Conservation (phyloP, 2,888 invertebrate species). For the Tachina fera region DNA sequence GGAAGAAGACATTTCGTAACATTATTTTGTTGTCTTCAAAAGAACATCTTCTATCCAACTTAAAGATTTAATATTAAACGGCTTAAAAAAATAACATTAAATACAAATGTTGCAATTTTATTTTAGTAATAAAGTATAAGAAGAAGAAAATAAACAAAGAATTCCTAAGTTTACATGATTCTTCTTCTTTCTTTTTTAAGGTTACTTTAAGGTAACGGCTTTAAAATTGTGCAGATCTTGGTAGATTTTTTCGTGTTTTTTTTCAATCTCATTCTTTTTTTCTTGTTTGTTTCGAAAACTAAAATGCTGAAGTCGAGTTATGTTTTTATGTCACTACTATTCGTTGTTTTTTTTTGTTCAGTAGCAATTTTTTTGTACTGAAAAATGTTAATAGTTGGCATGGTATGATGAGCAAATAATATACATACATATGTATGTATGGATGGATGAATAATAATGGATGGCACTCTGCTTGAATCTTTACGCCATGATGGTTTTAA, state of each 20-base stretch:
- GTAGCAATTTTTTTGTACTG: slow-evolving; percentile 29
- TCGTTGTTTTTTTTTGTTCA: slow-evolving; percentile 3
- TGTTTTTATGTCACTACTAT: slow-evolving; percentile 44
- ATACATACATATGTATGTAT: too few species aligned
- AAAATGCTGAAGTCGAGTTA: slow-evolving; percentile 48
- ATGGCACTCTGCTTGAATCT: slow-evolving; percentile 53
- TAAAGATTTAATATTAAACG: slow-evolving; percentile 24
- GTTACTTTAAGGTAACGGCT: slow-evolving; percentile 65
- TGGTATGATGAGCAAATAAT: slow-evolving; percentile 21
- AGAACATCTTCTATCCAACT: slow-evolving; percentile 38
- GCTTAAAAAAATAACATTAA: slow-evolving; percentile 18
- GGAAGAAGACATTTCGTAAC: slow-evolving; percentile 62
- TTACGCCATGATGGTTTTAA: slow-evolving; percentile 61
- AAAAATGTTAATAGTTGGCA: slow-evolving; percentile 24
- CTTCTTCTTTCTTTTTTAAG: slow-evolving; percentile 56
- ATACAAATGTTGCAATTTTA: slow-evolving; percentile 48
- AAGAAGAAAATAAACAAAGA: slow-evolving; percentile 17
- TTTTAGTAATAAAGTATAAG: neutral
- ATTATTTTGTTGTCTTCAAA: slow-evolving; percentile 23
- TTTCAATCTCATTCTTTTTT: neutral
- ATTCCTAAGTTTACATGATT: slow-evolving; percentile 52
- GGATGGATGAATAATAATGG: slow-evolving; percentile 17
- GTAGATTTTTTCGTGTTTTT: slow-evolving; percentile 26
- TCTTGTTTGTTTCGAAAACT: slow-evolving; percentile 11
- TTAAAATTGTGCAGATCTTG: slow-evolving; percentile 67